phyloP scores from a whole-genome alignment of 1,140 invertebrate species.

The Eumeta japonica region DNA sequence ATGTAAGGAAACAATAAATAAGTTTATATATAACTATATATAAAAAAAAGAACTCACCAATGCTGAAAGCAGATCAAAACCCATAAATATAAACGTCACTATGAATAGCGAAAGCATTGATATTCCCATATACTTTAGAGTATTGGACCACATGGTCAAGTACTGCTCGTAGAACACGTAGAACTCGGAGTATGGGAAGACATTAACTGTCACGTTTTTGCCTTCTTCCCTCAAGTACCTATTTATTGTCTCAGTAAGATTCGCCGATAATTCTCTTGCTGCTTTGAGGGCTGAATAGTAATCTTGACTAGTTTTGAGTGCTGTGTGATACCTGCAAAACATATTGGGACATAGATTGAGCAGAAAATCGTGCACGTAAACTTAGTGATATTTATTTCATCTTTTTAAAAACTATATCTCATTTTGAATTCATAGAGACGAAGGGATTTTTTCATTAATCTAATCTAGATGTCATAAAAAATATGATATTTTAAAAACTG shows the following conservation, averaged over 20 bases:
- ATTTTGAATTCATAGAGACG: too few species aligned
- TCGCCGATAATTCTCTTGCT: constrained; percentile 76
- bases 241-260: constrained; percentile 80
- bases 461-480: too few species aligned
- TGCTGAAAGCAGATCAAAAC: constrained; percentile 88
- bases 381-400: too few species aligned
- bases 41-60: constrained; percentile 34
- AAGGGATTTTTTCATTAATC: too few species aligned
- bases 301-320: constrained; percentile 88
- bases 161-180: constrained; percentile 99
- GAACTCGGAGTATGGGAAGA: constrained; percentile 98
- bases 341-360: too few species aligned
- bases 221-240: constrained; percentile 52
- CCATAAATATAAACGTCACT: constrained; percentile 91
- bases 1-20: too few species aligned
- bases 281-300: constrained; percentile 86
- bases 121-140: constrained; percentile 81
- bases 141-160: constrained; percentile 92
- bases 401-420: too few species aligned
- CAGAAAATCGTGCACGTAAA: too few species aligned
- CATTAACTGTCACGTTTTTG: constrained; percentile 64
- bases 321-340: constrained; percentile 93
- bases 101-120: constrained; percentile 90
- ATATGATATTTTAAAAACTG: too few species aligned
- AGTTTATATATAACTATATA: too few species aligned